These are phyloP conservation scores for Anguilla anguilla DNA, from an alignment of 2,797 vertebrate species.

Conservation along the genomic window DNA sequence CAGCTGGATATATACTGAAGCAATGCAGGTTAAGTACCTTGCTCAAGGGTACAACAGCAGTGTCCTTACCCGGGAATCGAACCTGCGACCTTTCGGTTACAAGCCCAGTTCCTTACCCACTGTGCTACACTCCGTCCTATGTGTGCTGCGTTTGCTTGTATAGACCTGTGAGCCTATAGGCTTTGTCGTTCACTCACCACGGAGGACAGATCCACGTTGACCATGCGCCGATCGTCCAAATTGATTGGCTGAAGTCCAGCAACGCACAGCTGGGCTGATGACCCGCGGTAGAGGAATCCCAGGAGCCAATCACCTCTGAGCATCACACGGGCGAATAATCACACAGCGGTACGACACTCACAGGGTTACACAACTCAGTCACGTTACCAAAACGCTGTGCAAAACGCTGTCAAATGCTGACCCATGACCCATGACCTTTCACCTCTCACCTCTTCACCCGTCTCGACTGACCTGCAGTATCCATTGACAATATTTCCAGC, in stretches of 20 bases:
- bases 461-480: conserved; percentile 84
- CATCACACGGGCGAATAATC: conserved; percentile 13
- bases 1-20: too few species aligned
- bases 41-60: too few species aligned
- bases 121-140: too few species aligned
- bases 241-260: conserved; percentile 90
- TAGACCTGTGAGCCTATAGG: background rate
- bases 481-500: conserved; percentile 92
- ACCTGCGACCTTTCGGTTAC: too few species aligned
- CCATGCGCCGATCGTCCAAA: conserved; percentile 81
- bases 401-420: background rate
- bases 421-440: background rate
- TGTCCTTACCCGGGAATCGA: too few species aligned
- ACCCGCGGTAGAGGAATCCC: conserved; percentile 89
- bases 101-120: too few species aligned
- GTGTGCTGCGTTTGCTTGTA: background rate
- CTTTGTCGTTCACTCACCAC: conserved; percentile 78
- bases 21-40: too few species aligned
- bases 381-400: background rate
- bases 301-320: conserved; percentile 95
- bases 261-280: conserved; percentile 83
- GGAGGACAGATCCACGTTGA: conserved; percentile 91
- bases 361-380: background rate
- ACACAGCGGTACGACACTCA: background rate
- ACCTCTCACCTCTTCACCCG: conserved; percentile 15